A percentile compares a stretch with the other conserved stretches of the same genome.
Evolutionary conservation across 2,888 invertebrate species (phyloP).

Genomic region (Conchocele bisecta): DNA sequence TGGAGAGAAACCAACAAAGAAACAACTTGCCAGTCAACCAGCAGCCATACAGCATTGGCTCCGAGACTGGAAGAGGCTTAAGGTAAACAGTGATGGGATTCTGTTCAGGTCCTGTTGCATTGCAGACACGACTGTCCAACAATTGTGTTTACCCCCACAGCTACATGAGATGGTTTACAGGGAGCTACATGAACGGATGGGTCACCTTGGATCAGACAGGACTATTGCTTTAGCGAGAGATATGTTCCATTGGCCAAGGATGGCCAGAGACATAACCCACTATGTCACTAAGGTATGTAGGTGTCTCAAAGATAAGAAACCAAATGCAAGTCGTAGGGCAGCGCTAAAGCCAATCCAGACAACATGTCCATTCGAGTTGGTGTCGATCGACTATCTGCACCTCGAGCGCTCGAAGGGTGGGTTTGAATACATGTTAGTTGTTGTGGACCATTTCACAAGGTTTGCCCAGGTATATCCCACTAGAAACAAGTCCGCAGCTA

Average conservation of each 20-base stretch:
- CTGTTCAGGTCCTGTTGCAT: background rate
- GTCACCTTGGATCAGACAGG: slow-evolving; percentile 15
- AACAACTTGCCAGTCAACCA: background rate
- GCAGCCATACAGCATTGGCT: background rate
- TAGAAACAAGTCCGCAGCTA: slow-evolving; percentile 27
- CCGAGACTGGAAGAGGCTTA: background rate
- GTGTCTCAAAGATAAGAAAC: slow-evolving; percentile 23
- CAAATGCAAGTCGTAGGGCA: slow-evolving; percentile 1
- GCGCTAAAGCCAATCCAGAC: slow-evolving; percentile 33
- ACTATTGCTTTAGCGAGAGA: slow-evolving; percentile 3
- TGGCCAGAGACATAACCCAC: slow-evolving; percentile 7
- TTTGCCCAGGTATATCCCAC: slow-evolving; percentile 53
- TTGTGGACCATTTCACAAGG: slow-evolving; percentile 49
- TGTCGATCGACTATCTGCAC: slow-evolving; percentile 49
- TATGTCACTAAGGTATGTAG: slow-evolving; percentile 9
- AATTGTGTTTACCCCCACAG: slow-evolving; percentile 10
- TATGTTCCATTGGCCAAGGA: slow-evolving; percentile 11
- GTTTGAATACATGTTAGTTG: slow-evolving; percentile 49
- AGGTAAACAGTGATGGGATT: background rate
- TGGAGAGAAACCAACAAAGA: background rate
- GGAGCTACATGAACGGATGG: slow-evolving; percentile 5
- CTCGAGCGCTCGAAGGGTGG: slow-evolving; percentile 46
- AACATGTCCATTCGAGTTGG: slow-evolving; percentile 39
- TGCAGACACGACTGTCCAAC: background rate
- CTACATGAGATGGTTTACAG: background rate